Evolutionary conservation across 92 coral and sea anemone genomes (phyloP), one percentile per base, ranked within the genome.

Genomic region (Umimayanthus kanabou): DNA sequence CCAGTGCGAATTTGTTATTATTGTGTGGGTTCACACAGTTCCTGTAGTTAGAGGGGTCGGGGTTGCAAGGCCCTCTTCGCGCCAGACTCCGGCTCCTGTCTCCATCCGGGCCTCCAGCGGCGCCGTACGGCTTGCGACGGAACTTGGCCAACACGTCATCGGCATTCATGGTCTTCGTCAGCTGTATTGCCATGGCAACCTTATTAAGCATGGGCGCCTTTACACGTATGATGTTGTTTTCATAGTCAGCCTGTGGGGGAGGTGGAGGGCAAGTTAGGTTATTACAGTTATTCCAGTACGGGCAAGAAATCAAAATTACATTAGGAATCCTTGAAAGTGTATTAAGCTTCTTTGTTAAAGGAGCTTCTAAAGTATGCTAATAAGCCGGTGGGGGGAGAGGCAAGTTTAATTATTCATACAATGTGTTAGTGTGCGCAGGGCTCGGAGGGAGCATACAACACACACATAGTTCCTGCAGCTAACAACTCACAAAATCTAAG

Each of bases 131-230:
- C 50, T 89, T 89, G 47, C 98, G 90, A 73, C 98, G 92, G 85
- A 97, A 97, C 88, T 95, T 97, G 78, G 93, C 94, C 23, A 97
- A 94, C 76, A 97, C 90, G 82, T 97, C 98, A 18, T 95, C 94
- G 49, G 99, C 98, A 49, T 93, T 92, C 93, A 93, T 97, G 22
- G 82, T 87, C 49, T 89, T 86, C 39, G 93, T 95, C 80, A 97
- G 90, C 79, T 97, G 98, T 53, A 97, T 90, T 18, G 97, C 99
- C 98, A 95, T 97, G 43, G 94, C 97, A 79, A 95, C 83, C 81
- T 97, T 97, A 90, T 95, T 95, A 42, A 95, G 90, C 93, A 93
- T 89, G 9, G 98, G 99, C 5, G 99, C 99, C 79, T 95, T 92
- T 49, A 97, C 99, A 50, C 99, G 89, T 76, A 97, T 97, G 76